Conservation (phyloP, 2,888 invertebrate species). For the Teleiodes luculella region DNA sequence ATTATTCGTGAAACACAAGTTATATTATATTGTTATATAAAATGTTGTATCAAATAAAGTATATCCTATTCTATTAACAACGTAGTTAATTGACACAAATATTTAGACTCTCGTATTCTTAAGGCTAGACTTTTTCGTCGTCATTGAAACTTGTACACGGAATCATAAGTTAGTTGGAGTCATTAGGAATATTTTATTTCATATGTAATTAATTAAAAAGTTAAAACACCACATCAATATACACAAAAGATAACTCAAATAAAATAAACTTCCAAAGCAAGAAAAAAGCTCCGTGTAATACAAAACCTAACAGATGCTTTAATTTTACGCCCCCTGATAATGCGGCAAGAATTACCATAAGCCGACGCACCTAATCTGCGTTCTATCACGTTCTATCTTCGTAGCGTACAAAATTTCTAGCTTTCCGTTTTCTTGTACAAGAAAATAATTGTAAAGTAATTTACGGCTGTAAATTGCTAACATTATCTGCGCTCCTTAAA, state of each 20-base stretch:
- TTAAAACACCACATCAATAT: neutral
- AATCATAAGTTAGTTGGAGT: no score
- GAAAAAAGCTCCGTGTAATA: neutral
- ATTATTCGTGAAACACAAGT: no score
- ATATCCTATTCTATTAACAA: no score
- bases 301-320: neutral
- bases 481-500: slow-evolving; percentile 68
- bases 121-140: no score
- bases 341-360: slow-evolving; percentile 7
- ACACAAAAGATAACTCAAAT: neutral
- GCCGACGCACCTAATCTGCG: slow-evolving; percentile 8
- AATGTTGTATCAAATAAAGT: no score
- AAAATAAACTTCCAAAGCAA: no score
- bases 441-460: slow-evolving; percentile 54
- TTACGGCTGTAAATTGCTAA: slow-evolving; percentile 57
- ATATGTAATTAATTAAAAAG: neutral
- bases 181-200: no score
- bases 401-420: neutral
- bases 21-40: no score
- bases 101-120: no score
- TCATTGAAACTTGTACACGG: no score
- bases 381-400: neutral
- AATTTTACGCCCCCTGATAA: slow-evolving; percentile 10
- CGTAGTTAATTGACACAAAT: no score
- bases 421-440: slow-evolving; percentile 23